phyloP scores from a whole-genome alignment of 1,140 invertebrate species.

The Drosophila littoralis region DNA sequence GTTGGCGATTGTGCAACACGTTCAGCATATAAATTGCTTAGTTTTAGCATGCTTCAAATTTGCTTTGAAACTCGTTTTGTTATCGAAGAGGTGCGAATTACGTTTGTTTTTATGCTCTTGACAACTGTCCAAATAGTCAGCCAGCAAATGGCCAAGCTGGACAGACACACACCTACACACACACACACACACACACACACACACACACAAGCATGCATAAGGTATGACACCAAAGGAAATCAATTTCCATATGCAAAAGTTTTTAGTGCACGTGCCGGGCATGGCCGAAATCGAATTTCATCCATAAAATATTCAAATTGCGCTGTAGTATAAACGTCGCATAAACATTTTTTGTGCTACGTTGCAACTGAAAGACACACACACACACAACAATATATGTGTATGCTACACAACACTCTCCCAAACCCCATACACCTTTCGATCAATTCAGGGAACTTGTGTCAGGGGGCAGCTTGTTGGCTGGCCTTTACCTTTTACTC shows the following conservation, averaged over 20 bases:
- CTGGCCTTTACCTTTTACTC: slow-evolving; percentile 36
- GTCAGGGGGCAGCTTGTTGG: background rate
- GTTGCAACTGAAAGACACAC: slow-evolving; percentile 37
- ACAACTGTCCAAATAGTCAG: slow-evolving; percentile 72
- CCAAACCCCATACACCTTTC: slow-evolving; percentile 16
- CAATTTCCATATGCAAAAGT: slow-evolving; percentile 82
- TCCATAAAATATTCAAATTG: slow-evolving; percentile 82
- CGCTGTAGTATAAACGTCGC: slow-evolving; percentile 77
- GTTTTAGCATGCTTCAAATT: slow-evolving; percentile 58
- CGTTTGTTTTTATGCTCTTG: slow-evolving; percentile 73
- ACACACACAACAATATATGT: background rate
- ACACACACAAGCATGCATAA: slow-evolving; percentile 36
- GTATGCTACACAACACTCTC: background rate
- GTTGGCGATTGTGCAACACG: slow-evolving; percentile 39
- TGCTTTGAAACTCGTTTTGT: slow-evolving; percentile 22
- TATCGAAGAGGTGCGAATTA: slow-evolving; percentile 68
- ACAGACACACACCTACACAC: slow-evolving; percentile 48
- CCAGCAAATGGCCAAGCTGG: slow-evolving; percentile 62
- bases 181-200: slow-evolving; percentile 32
- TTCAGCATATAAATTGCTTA: slow-evolving; percentile 80
- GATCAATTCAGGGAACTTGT: slow-evolving; percentile 9
- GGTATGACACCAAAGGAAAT: slow-evolving; percentile 71
- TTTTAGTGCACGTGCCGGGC: slow-evolving; percentile 68
- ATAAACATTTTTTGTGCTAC: slow-evolving; percentile 71
- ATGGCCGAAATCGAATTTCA: slow-evolving; percentile 69